A percentile compares a stretch with the other conserved stretches of the same genome.
Evolutionary conservation across 2,797 vertebrate genomes (phyloP).

Genomic region (Sciurus vulgaris): DNA sequence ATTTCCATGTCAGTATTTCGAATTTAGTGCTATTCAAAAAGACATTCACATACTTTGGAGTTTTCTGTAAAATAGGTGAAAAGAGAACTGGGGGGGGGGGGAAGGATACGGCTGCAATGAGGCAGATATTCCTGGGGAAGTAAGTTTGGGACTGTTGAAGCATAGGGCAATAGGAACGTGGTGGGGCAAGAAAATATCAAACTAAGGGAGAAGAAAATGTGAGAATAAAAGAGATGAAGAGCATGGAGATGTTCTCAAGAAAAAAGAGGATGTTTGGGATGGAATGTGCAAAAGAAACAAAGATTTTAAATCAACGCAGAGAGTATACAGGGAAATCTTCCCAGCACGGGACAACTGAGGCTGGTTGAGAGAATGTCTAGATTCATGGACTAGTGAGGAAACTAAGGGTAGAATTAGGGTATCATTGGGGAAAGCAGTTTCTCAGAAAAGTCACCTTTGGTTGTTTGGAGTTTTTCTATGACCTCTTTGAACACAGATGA

Average conservation of each 20-base stretch:
- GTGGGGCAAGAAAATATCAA: background rate
- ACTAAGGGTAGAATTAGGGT: background rate
- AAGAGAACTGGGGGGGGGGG: background rate
- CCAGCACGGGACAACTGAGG: background rate
- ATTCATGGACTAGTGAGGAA: background rate
- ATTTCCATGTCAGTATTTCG: background rate
- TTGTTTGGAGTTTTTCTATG: background rate
- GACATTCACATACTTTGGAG: background rate
- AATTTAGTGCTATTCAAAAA: background rate
- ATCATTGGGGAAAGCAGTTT: background rate
- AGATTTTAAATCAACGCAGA: background rate
- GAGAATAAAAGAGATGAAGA: background rate
- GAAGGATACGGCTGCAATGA: background rate
- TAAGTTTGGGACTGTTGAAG: background rate
- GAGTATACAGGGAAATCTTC: background rate
- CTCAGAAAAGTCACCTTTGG: background rate
- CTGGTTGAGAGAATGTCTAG: background rate
- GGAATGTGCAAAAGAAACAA: slow-evolving; percentile 12
- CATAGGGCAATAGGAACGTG: background rate
- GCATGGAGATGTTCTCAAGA: background rate
- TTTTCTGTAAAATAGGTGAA: background rate
- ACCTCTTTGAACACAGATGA: background rate
- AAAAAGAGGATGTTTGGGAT: background rate
- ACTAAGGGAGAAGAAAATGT: background rate
- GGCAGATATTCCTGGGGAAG: background rate